Conservation (phyloP, 1,140 invertebrate species). For the Rhagoletis zephyria region DNA sequence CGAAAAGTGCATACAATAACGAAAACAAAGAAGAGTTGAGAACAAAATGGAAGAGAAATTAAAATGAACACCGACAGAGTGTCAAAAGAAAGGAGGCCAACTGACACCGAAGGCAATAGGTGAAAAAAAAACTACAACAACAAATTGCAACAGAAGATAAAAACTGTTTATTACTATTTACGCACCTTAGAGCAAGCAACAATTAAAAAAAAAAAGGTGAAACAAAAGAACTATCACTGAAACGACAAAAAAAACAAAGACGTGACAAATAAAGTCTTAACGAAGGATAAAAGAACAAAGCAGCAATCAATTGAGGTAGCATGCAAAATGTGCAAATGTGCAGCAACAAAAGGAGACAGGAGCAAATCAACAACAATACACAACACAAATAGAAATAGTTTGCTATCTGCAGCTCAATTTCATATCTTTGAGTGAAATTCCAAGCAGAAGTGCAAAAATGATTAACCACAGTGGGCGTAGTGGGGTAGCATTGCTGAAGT, state of each 20-base stretch:
- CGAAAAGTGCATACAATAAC: slow-evolving; percentile 28
- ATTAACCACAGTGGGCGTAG: slow-evolving; percentile 33
- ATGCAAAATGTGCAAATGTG: slow-evolving; percentile 5
- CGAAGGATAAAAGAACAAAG: neutral
- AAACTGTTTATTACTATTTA: slow-evolving; percentile 24
- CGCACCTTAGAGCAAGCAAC: neutral
- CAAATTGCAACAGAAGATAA: neutral
- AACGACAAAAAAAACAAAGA: neutral
- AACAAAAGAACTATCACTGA: neutral
- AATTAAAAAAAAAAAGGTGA: slow-evolving; percentile 3
- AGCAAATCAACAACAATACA: neutral
- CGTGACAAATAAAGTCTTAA: neutral
- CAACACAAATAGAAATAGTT: neutral
- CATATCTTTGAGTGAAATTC: slow-evolving; percentile 67
- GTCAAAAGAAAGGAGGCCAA: slow-evolving; percentile 18
- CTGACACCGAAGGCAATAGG: slow-evolving; percentile 15
- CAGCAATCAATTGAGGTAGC: neutral
- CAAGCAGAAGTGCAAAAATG: slow-evolving; percentile 25
- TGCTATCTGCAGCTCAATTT: neutral
- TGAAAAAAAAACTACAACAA: neutral
- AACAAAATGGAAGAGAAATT: slow-evolving; percentile 45
- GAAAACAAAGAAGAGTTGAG: slow-evolving; percentile 23
- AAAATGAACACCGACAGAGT: slow-evolving; percentile 36
- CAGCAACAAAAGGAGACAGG: no score
- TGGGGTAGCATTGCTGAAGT: neutral